Conservation (phyloP, 2,888 invertebrate genomes). For the Tipula helvola region DNA sequence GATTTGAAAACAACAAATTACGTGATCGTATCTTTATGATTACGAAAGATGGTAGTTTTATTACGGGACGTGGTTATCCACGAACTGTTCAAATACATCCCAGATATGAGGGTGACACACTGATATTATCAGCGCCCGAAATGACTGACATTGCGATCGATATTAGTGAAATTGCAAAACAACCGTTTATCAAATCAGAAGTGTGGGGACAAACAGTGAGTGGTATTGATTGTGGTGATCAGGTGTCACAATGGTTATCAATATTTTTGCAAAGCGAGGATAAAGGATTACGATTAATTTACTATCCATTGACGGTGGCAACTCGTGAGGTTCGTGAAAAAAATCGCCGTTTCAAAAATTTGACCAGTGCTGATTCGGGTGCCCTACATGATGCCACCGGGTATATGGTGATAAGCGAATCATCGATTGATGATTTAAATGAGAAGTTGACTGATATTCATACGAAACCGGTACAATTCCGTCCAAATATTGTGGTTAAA, state of each 20-base stretch:
- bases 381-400: conserved; percentile 50
- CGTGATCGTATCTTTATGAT: conserved; percentile 48
- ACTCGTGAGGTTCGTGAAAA: conserved; percentile 26
- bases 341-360: conserved; percentile 25
- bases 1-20: conserved; percentile 41
- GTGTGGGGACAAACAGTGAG: conserved; percentile 46
- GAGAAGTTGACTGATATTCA: conserved; percentile 41
- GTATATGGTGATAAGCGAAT: conserved; percentile 49
- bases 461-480: conserved; percentile 39
- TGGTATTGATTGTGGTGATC: conserved; percentile 59
- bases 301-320: conserved; percentile 38
- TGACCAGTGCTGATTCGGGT: conserved; percentile 28
- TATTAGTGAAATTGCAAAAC: conserved; percentile 30
- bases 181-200: conserved; percentile 33
- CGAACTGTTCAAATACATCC: conserved; percentile 42
- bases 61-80: conserved; percentile 44
- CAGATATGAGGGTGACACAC: conserved; percentile 36
- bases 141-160: conserved; percentile 43
- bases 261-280: conserved; percentile 40
- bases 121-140: conserved; percentile 41
- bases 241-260: conserved; percentile 57
- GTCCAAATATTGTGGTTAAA: conserved; percentile 52
- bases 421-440: conserved; percentile 52
- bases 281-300: conserved; percentile 41
- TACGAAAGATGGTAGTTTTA: conserved; percentile 43